phyloP scores from a whole-genome alignment of 1,140 invertebrate species.

The Alviniconcha marisindica region DNA sequence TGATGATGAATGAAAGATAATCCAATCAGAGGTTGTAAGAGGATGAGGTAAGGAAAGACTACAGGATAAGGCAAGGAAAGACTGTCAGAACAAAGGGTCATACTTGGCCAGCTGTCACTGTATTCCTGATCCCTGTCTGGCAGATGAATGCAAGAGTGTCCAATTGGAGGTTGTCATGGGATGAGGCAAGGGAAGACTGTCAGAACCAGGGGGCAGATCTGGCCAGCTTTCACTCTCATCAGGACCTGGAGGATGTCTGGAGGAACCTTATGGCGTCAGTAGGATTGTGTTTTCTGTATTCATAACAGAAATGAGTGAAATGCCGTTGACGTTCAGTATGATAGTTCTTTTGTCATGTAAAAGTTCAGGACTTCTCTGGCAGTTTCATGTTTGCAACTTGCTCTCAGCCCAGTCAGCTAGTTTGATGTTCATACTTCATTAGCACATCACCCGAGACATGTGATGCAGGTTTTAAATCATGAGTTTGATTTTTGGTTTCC shows the following conservation, averaged over 20 bases:
- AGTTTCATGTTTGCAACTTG: no score
- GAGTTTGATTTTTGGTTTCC: no score
- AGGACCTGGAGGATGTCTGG: conserved; percentile 43
- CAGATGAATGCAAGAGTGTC: conserved; percentile 44
- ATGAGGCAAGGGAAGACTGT: conserved; percentile 57
- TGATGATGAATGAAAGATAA: conserved; percentile 30
- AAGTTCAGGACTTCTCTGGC: no score
- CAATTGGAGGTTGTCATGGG: conserved; percentile 42
- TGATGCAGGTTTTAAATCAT: no score
- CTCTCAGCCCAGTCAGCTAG: no score
- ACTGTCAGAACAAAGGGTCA: conserved; percentile 55
- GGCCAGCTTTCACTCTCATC: conserved; percentile 56
- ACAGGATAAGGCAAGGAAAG: conserved; percentile 52
- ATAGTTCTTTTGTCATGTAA: no score
- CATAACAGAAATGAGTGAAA: no score
- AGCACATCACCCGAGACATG: no score
- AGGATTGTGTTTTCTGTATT: not conserved
- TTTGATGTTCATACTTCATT: no score
- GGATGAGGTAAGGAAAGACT: no score
- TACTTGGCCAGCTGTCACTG: conserved; percentile 61
- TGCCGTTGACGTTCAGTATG: no score
- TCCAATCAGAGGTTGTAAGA: conserved; percentile 39
- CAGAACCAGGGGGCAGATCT: conserved; percentile 51
- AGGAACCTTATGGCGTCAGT: conserved; percentile 3
- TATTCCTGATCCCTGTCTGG: no score